Conservation (phyloP, 2,888 invertebrate genomes). For the Nomada ferruginata region DNA sequence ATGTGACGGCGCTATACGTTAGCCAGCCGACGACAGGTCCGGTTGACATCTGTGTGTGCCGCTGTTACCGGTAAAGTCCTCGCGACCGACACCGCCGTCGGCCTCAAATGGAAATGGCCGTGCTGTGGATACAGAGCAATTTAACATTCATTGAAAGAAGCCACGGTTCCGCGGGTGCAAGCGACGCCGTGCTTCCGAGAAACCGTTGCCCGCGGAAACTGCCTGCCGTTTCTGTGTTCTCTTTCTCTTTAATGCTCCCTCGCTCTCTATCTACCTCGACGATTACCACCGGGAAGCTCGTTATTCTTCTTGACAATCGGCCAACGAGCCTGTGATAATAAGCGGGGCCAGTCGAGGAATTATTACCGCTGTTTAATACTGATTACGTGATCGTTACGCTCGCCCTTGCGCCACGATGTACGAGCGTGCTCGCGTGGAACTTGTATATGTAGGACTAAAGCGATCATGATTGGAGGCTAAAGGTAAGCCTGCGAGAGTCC, state of each 20-base stretch:
- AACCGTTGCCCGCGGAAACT: slow-evolving; percentile 48
- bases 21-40: slow-evolving; percentile 58
- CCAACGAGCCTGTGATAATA: slow-evolving; percentile 44
- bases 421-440: slow-evolving; percentile 6
- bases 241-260: not conserved
- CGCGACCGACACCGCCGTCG: slow-evolving; percentile 18
- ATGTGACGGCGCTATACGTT: slow-evolving; percentile 66
- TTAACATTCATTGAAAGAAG: slow-evolving; percentile 68
- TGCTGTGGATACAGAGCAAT: slow-evolving; percentile 54
- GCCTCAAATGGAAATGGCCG: slow-evolving; percentile 64
- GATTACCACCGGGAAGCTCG: slow-evolving; percentile 51
- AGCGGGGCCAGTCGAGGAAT: slow-evolving; percentile 39
- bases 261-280: not conserved
- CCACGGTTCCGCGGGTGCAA: slow-evolving; percentile 30
- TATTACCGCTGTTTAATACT: slow-evolving; percentile 57
- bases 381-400: slow-evolving; percentile 57
- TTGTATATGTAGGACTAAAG: not conserved
- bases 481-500: not conserved
- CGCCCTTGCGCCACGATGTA: slow-evolving; percentile 25
- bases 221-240: not conserved
- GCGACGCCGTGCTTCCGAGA: slow-evolving; percentile 44
- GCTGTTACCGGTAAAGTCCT: slow-evolving; percentile 39
- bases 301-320: slow-evolving; percentile 64
- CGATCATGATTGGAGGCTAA: too few species aligned
- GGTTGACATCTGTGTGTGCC: slow-evolving; percentile 60